Percentiles rank a stretch among this genome's conserved stretches.
Conservation (phyloP, 2,113 vertebrate species). For the Taxidea taxus region DNA sequence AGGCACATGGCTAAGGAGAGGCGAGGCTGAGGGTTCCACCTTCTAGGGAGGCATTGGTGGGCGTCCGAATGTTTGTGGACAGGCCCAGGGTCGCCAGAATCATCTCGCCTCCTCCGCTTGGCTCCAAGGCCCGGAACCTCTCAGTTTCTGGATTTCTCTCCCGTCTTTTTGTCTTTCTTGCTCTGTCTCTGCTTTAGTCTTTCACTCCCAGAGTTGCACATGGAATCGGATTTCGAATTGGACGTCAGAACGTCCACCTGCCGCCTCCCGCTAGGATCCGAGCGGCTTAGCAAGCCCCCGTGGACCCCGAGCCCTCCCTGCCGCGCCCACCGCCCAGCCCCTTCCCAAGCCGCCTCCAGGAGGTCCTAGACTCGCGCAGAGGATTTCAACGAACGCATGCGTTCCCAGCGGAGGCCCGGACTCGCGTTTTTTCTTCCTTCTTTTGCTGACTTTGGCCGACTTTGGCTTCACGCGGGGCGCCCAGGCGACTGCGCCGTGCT, state of each 20-base stretch:
- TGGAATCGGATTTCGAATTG: not conserved
- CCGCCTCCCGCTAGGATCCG: accelerated
- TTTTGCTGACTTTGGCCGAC: not conserved
- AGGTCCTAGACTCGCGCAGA: not conserved
- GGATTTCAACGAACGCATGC: accelerated
- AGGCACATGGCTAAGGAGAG: not conserved
- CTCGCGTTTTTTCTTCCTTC: not conserved
- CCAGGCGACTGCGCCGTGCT: not conserved
- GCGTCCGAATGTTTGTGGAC: not conserved
- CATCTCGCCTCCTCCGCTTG: accelerated
- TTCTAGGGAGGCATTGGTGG: no score
- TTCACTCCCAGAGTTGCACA: accelerated
- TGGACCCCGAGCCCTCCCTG: not conserved
- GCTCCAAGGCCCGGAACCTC: not conserved
- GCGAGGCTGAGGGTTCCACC: not conserved
- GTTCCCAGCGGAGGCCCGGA: not conserved
- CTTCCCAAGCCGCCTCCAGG: not conserved
- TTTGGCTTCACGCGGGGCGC: not conserved
- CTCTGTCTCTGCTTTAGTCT: not conserved
- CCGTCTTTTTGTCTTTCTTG: not conserved
- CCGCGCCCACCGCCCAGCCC: not conserved
- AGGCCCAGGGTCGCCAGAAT: accelerated
- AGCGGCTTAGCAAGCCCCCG: no score
- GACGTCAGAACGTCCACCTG: not conserved
- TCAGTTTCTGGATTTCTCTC: not conserved